Percentiles rank a stretch among this genome's conserved stretches.
Conservation (phyloP, 2,888 invertebrate genomes). For the Torymus aiolomorphi region DNA sequence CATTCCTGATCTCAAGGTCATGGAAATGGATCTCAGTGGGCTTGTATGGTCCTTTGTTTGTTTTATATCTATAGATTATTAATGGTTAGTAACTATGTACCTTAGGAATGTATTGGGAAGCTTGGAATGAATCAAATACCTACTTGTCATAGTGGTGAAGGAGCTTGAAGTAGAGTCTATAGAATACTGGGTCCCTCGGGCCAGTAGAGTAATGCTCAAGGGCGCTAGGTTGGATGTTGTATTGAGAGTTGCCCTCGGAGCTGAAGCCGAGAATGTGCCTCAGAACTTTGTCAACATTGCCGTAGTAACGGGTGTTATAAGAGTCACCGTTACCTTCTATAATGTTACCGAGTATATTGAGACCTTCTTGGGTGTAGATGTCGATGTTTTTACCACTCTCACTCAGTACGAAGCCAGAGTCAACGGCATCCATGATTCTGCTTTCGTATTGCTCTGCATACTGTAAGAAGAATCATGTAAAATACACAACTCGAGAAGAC, state of each 20-base stretch:
- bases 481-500: neutral
- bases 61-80: conserved; percentile 77
- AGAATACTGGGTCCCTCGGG: conserved; percentile 85
- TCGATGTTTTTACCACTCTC: conserved; percentile 53
- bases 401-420: conserved; percentile 61
- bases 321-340: conserved; percentile 71
- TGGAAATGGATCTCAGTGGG: conserved; percentile 80
- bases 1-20: conserved; percentile 81
- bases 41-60: conserved; percentile 80
- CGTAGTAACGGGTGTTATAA: conserved; percentile 67
- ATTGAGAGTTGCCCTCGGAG: neutral
- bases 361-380: conserved; percentile 67
- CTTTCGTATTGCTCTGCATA: conserved; percentile 55
- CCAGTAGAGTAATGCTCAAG: conserved; percentile 81
- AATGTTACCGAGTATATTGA: conserved; percentile 70
- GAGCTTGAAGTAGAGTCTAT: conserved; percentile 81
- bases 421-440: conserved; percentile 63
- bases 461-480: neutral
- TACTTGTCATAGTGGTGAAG: conserved; percentile 74
- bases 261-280: conserved; percentile 71
- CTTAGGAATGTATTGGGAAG: too few relatives aligned
- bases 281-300: conserved; percentile 64
- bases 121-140: neutral
- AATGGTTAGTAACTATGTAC: too few relatives aligned
- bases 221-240: conserved; percentile 78